Evolutionary conservation across 2,888 invertebrate genomes (phyloP), one percentile per base, ranked within the genome.

Genomic region (Hedya salicella): DNA sequence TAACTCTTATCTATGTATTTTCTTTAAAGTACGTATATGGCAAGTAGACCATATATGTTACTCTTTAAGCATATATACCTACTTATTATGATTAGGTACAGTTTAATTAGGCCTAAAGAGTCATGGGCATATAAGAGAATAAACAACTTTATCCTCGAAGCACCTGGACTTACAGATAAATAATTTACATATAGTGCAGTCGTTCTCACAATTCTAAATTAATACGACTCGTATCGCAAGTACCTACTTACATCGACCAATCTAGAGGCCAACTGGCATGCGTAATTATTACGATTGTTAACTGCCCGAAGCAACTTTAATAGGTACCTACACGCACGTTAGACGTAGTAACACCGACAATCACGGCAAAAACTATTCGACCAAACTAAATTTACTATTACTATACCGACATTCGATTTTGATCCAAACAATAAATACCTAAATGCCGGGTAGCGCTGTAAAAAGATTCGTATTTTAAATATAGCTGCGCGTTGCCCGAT

Each of bases 381-480:
- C 16, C n/a, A 60, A 16, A 40, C 25, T 25, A 39, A 40, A 49
- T 49, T 39, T 49, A 49, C 49, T 49, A 60, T 60, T 60, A 25
- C 25, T n/a, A n/a, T n/a, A 25, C 6, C 5, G 25, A 6, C 25
- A 25, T 25, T 25, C 3, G 25, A 25, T 25, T 25, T 0, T 21
- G 36, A 60, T 60, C 40, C 39, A 48, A 48, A 60, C 60, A 46
- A 62, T 54, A 62, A 17, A 39, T 39, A 21, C n/a, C 13, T 46
- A 46, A 36, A 53, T 14, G 46, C 21, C 17, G n/a, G 36, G 11
- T 36, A 39, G 14, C 46, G 59, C 49, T 39, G 49, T 40, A 32
- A 46, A 62, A 62, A 53, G 36, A 36, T 36, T 39, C 44, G 36
- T 62, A 54, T 54, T 62, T 62, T 36, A 54, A 53, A 60, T 54